Evolutionary conservation across 2,888 invertebrate species (phyloP).

Genomic region (Orchesellides sinensis): DNA sequence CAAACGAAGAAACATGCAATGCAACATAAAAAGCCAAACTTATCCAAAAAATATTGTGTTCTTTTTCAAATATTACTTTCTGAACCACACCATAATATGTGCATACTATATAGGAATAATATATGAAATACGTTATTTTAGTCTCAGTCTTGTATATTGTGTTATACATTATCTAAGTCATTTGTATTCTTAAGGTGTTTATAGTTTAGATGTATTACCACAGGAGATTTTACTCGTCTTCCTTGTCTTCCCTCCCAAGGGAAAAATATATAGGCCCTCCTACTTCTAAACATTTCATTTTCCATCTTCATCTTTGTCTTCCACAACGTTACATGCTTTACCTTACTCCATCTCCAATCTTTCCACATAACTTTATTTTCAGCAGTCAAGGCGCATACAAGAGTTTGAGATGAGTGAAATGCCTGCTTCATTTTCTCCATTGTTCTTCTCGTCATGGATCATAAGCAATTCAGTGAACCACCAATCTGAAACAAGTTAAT

Average conservation of each 20-base stretch:
- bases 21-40: neutral
- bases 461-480: conserved; percentile 38
- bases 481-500: conserved; percentile 7
- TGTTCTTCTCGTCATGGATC: conserved; percentile 30
- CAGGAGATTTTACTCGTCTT: conserved; percentile 1
- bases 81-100: neutral
- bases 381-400: neutral
- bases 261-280: conserved; percentile 37
- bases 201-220: conserved; percentile 34
- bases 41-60: neutral
- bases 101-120: neutral
- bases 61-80: neutral
- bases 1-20: neutral
- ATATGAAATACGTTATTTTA: neutral
- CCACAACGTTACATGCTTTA: neutral
- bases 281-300: conserved; percentile 48
- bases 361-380: neutral
- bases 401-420: neutral
- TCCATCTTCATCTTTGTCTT: conserved; percentile 29
- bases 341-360: conserved; percentile 9
- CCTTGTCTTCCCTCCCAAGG: conserved; percentile 21
- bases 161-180: conserved; percentile 3
- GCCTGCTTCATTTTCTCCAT: conserved; percentile 4
- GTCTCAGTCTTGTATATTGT: neutral
- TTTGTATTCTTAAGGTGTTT: conserved; percentile 54